Base-by-base conservation (phyloP, 64 coral and sea anemone species). In the Dendronephthya gigantea region DNA sequence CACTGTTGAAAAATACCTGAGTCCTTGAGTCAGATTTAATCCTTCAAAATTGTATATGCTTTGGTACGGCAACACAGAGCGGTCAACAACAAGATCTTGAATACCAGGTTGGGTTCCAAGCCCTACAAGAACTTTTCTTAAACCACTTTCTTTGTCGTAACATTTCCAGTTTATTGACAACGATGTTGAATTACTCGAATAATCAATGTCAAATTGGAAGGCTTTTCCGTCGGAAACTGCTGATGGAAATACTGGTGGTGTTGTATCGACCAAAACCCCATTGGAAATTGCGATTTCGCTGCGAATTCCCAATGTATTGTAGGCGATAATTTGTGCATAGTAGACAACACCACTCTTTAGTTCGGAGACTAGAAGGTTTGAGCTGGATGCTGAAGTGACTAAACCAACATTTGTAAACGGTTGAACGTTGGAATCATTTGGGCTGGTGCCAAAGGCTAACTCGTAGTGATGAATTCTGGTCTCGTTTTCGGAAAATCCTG, bases 71-170 rank as follows among this genome's bases (percentile, higher is more conserved):
- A 90, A 43, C 8, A 93, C 39, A 13, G 34, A 58, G 10, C 90
- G 88, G 7, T 91, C 91, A 33, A 87, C 89, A 69, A 87, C 87
- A 35, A 90, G 49, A 82, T 92, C 85, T 0, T 58, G 62, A 48
- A 68, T 50, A 88, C 95, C 95, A 50, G 95, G 95, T 39, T 98
- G 95, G 35, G 89, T 25, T 2, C 95, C 95, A 83, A 98, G 92
- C 23, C 86, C 92, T 32, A 98, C 85, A 76, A 90, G 76, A 28
- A 91, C 82, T 28, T 83, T 68, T 38, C 13, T 32, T 34, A 98
- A 39, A n/a, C 68, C 69, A 30, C 89, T 93, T 39, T 93, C 87
- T 75, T 81, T 49, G 59, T 98, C 95, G 2, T 41, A 47, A 52
- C 95, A 98, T 15, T 2, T 92, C 95, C 95, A 98, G 9, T 68